phyloP scores from a whole-genome alignment of 2,113 vertebrate species.

The Naja naja region DNA sequence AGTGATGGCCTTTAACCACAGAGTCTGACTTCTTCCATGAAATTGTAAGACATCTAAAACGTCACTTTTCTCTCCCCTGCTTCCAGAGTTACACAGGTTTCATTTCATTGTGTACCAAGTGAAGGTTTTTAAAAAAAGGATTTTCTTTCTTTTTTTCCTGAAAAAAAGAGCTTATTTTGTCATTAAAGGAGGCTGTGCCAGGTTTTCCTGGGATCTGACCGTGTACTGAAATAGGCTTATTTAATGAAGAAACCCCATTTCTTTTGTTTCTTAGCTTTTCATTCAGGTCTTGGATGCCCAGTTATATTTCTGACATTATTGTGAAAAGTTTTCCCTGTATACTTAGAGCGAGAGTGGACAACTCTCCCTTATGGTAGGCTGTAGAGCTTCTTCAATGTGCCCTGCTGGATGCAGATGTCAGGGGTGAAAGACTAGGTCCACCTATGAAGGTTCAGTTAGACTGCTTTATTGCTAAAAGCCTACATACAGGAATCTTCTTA shows the following conservation, averaged over 20 bases:
- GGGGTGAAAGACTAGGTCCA: neutral
- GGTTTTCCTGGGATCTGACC: neutral
- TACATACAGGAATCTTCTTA: neutral
- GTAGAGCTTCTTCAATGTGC: neutral
- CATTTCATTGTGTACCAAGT: neutral
- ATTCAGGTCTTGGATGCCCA: neutral
- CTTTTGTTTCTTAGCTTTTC: neutral
- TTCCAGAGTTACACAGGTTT: neutral
- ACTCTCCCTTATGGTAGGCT: neutral
- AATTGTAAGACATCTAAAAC: neutral
- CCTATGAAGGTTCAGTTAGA: neutral
- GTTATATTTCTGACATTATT: neutral
- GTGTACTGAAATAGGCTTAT: neutral
- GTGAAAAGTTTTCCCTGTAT: neutral
- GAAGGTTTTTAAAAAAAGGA: neutral
- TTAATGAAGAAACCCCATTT: neutral
- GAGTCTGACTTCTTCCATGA: neutral
- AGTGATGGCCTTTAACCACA: conserved; percentile 43
- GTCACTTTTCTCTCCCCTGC: neutral
- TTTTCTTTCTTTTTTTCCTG: neutral
- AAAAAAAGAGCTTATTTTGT: neutral
- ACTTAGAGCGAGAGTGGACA: neutral
- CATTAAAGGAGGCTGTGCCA: neutral
- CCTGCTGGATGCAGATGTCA: neutral
- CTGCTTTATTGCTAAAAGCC: neutral